These are phyloP conservation scores for Eurytoma adleriae DNA, from an alignment of 2,888 invertebrate species.

Conservation along the genomic window DNA sequence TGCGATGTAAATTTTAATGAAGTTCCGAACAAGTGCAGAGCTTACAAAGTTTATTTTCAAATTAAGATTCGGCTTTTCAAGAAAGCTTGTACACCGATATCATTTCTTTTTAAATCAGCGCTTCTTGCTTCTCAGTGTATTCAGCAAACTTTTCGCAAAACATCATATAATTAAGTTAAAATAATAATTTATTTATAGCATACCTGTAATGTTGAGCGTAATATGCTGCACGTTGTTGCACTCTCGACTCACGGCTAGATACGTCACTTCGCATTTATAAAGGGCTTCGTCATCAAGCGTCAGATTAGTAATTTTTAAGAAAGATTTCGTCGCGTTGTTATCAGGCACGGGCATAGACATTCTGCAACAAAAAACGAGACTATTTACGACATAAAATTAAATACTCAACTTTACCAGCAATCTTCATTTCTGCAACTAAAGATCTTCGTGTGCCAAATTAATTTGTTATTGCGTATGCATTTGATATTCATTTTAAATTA, in stretches of 20 bases:
- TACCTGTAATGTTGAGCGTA: conserved; percentile 87
- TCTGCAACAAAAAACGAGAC: conserved; percentile 79
- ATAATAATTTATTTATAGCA: conserved; percentile 68
- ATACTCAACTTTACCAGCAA: not conserved
- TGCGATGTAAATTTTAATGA: no score
- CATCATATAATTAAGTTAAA: no score
- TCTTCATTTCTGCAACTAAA: no score
- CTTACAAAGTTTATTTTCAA: no score
- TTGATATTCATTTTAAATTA: not conserved
- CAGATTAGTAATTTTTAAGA: conserved; percentile 83
- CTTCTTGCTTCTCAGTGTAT: not conserved
- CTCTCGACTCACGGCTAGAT: conserved; percentile 85
- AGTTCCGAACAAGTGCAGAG: no score
- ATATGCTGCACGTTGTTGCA: conserved; percentile 90
- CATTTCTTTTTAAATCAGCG: no score
- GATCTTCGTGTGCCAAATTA: no score
- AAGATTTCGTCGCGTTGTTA: conserved; percentile 80
- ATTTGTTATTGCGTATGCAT: not conserved
- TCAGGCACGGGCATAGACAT: conserved; percentile 83
- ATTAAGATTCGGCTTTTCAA: no score
- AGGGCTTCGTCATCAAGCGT: conserved; percentile 86
- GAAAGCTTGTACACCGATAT: no score
- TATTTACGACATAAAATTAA: not conserved
- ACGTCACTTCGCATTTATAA: conserved; percentile 90
- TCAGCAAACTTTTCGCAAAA: no score